Evolutionary conservation across 1,140 invertebrate genomes (phyloP).

Genomic region (Artemia franciscana): DNA sequence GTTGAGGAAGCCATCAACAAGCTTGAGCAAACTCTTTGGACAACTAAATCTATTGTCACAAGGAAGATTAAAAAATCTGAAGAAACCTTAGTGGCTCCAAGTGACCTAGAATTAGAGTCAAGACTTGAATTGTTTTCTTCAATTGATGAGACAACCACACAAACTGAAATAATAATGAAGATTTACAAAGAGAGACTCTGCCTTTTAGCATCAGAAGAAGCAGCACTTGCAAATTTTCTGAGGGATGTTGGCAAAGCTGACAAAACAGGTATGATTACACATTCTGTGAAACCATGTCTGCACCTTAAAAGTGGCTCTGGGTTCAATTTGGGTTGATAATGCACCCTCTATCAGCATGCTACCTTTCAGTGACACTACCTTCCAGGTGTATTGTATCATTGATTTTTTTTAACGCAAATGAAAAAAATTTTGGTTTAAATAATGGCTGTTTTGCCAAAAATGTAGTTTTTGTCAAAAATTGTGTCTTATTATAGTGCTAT

Average conservation of each 20-base stretch:
- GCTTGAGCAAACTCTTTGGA: constrained; percentile 93
- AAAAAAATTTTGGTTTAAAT: no score
- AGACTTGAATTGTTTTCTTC: constrained; percentile 91
- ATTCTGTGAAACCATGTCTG: no score
- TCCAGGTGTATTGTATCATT: no score
- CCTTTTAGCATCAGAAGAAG: constrained; percentile 82
- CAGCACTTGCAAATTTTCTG: constrained; percentile 75
- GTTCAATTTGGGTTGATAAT: no score
- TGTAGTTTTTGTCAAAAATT: no score
- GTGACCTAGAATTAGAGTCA: constrained; percentile 85
- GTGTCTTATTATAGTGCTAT: no score
- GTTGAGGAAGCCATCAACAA: constrained; percentile 29
- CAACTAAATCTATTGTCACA: constrained; percentile 84
- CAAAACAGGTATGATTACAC: constrained; percentile 49
- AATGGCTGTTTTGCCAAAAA: no score
- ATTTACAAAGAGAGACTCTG: constrained; percentile 63
- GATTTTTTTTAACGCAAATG: no score
- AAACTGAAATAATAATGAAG: constrained; percentile 72
- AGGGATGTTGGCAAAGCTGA: constrained; percentile 80
- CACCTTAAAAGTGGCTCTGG: no score
- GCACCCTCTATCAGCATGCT: no score
- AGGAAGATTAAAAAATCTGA: constrained; percentile 90
- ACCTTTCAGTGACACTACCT: no score
- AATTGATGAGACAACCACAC: constrained; percentile 69
- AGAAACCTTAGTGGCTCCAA: constrained; percentile 85